Evolutionary conservation across 2,797 vertebrate species (phyloP), one percentile per base, ranked within the genome.

Genomic region (Sebastes aleutianus): DNA sequence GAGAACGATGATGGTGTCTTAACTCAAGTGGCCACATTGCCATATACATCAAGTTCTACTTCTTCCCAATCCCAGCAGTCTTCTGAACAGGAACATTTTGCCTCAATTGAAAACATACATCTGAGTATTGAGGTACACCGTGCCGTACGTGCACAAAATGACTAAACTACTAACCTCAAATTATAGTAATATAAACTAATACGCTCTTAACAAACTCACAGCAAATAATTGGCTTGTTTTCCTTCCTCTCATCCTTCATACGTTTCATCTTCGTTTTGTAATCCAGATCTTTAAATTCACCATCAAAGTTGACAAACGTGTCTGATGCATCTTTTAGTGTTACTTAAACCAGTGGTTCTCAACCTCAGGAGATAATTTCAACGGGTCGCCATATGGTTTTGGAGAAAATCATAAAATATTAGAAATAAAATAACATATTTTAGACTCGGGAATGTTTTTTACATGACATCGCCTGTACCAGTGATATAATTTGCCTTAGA

Each of bases 1-100:
- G 95, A 98, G 87, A 95, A 94, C 12, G 95, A 97, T 18, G 95
- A 97, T 29, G 91, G 94, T 79, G 84, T 93, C 78, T 91, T 91
- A 91, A 94, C 91, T 88, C 95, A 94, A 68, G 92, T 95, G 89
- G 96, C 94, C 74, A 96, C 88, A 26, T 86, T 93, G 59, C 85
- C 94, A n/a, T 94, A 80, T 87, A 84, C 96, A 62, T 95, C 95
- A 65, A 96, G 95, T 92, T 91, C 93, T 68, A 86, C 79, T 76
- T 95, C 95, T 79, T 93, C 94, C 63, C 93, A 92, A 66, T 93
- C 95, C 70, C 94, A 94, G 80, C 89, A 88, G 81, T 92, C 78
- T 90, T 93, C 78, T 91, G 94, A 94, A 72, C 93, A 92, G 4
- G 93, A 94, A 88, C 92, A 84, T 75, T 94, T 94, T 88, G 89